Base-by-base conservation (phyloP, 2,113 vertebrate species). In the Protomyctophum bolini region DNA sequence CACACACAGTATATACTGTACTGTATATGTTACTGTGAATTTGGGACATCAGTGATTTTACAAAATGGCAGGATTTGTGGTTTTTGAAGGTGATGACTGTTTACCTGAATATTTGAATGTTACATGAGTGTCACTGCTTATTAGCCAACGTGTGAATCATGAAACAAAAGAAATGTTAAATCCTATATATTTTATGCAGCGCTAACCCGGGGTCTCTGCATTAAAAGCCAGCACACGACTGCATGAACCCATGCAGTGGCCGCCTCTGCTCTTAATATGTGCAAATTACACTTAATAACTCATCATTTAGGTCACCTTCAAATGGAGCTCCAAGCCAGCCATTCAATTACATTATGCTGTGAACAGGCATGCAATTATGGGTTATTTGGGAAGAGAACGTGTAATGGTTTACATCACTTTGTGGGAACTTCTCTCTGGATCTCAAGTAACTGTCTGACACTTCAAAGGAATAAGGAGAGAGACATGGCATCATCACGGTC, bases 251-350 rank as follows among this genome's bases (percentile, higher is more conserved):
- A 21, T 21, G 21, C 21, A 73, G 55, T 70, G 66, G 68, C 73
- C 72, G 66, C 59, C 75, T 72, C 66, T 70, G 63, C 78, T 83
- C 70, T 85, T 86, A 90, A 88, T 85, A 86, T 86, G 91, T 83
- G 77, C 81, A 92, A 94, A 94, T 94, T 91, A 91, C 87, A 83
- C 84, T 86, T 91, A 91, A 93, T 93, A 76, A 83, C 74, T 87
- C 66, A 62, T 87, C 85, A 89, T 87, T 92, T 81, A 82, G 81
- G 82, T 76, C 84, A 81, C 88, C 82, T 72, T 85, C 82, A 86
- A 76, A 92, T 89, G 59, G 86, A 88, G 80, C 81, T 14, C 54
- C 79, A 82, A 66, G 89, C 63, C 66, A 15, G 82, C 80, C 83
- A 89, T 86, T 87, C 88, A 83, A 83, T 83, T 66, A 81, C 86